These are phyloP conservation scores for Dascyllus trimaculatus DNA, from an alignment of 2,113 vertebrate genomes.

Conservation along the genomic window DNA sequence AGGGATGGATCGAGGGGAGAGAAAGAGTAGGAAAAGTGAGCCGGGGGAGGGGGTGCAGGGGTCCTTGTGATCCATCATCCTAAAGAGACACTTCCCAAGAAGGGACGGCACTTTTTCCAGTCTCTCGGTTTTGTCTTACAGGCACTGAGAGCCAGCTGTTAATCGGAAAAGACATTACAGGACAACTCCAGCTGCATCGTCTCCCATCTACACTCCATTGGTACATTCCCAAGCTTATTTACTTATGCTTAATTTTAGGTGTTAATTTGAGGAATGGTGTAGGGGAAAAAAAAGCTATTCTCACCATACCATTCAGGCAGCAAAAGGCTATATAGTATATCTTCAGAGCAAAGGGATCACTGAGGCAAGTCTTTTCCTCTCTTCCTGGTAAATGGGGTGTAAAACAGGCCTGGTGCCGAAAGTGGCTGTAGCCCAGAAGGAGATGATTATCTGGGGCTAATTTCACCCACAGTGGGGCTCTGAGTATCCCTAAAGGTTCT, in stretches of 20 bases:
- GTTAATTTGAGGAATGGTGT: slow-evolving; percentile 34
- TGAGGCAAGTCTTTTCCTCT: slow-evolving; percentile 54
- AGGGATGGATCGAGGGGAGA: slow-evolving; percentile 32
- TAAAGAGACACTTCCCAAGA: slow-evolving; percentile 28
- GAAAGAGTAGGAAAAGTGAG: not conserved
- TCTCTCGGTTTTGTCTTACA: slow-evolving; percentile 4
- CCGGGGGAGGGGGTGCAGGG: not conserved
- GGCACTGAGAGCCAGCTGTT: not conserved
- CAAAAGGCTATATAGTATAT: slow-evolving; percentile 17
- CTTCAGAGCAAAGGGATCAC: slow-evolving; percentile 40
- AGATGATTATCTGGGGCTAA: slow-evolving; percentile 76
- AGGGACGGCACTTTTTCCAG: not conserved
- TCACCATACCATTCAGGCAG: not conserved
- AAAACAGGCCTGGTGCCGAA: slow-evolving; percentile 59
- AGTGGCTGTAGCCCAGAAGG: slow-evolving; percentile 63
- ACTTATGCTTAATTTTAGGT: slow-evolving; percentile 28
- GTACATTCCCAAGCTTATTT: slow-evolving; percentile 14
- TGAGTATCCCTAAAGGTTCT: slow-evolving; percentile 56
- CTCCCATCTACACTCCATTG: not conserved
- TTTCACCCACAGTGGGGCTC: slow-evolving; percentile 59
- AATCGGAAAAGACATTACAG: not conserved
- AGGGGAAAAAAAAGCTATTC: slow-evolving; percentile 6
- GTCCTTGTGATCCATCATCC: slow-evolving; percentile 35
- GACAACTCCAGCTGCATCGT: slow-evolving; percentile 32
- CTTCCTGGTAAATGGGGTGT: slow-evolving; percentile 65